Percentiles rank a stretch among this genome's conserved stretches.
Evolutionary conservation across 2,888 invertebrate genomes (phyloP).

Genomic region (Cheilosia urbana): DNA sequence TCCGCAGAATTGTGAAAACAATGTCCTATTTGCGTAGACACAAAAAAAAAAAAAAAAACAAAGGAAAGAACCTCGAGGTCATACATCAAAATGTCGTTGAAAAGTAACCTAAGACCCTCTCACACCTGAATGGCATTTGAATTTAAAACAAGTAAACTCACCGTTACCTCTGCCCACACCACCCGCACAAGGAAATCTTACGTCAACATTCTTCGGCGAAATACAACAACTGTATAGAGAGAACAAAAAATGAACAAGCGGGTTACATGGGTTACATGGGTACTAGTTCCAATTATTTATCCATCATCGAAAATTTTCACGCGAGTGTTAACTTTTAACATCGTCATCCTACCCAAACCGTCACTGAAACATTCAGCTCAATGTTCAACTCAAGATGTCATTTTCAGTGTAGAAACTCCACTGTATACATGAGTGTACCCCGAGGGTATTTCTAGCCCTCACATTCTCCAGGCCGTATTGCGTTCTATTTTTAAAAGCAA

Average conservation of each 20-base stretch:
- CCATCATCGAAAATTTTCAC: too few species aligned
- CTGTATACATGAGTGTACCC: too few species aligned
- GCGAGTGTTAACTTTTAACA: too few species aligned
- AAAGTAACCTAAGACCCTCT: constrained; percentile 12
- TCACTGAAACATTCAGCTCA: too few species aligned
- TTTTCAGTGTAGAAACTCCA: too few species aligned
- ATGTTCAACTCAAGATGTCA: too few species aligned
- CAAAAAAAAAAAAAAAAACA: too few species aligned
- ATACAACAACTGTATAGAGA: not conserved
- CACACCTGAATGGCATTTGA: constrained; percentile 30
- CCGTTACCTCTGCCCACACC: constrained; percentile 18
- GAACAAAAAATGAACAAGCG: constrained; percentile 20
- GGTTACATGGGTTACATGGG: too few species aligned
- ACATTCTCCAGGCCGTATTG: constrained; percentile 26
- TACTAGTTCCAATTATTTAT: constrained; percentile 58
- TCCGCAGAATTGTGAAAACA: not conserved
- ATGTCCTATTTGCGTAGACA: not conserved
- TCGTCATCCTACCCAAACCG: too few species aligned
- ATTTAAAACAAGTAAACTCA: constrained; percentile 34
- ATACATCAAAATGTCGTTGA: constrained; percentile 16
- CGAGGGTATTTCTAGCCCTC: not conserved
- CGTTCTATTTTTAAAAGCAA: constrained; percentile 30
- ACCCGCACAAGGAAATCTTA: constrained; percentile 20
- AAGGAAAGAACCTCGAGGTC: not conserved
- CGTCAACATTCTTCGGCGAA: constrained; percentile 53